Conservation (phyloP, 92 coral and sea anemone genomes). For the Porites evermanni region DNA sequence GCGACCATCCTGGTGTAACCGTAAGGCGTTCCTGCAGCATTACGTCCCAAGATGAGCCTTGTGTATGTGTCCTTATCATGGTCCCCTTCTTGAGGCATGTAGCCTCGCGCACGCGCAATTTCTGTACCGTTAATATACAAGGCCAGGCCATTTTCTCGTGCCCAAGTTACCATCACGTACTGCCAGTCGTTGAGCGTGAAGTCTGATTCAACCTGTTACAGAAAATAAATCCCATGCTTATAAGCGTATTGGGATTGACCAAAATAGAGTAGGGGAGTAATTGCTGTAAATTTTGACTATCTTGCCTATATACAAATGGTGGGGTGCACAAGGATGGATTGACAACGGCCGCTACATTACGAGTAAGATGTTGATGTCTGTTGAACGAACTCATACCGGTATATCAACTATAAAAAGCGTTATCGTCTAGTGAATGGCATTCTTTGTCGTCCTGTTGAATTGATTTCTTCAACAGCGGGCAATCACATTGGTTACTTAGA, state of each 20-base stretch:
- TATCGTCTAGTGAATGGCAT: too few species aligned
- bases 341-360: too few species aligned
- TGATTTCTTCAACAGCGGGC: too few species aligned
- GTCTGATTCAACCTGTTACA: slow-evolving; percentile 84
- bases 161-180: slow-evolving; percentile 90
- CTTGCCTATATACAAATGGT: too few species aligned
- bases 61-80: slow-evolving; percentile 80
- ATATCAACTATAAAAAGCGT: too few species aligned
- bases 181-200: slow-evolving; percentile 81
- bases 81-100: slow-evolving; percentile 85
- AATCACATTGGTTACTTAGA: too few species aligned
- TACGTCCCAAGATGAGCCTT: slow-evolving; percentile 91
- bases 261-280: neutral
- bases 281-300: too few species aligned
- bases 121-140: slow-evolving; percentile 88
- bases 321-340: too few species aligned
- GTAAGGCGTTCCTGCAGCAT: slow-evolving; percentile 90
- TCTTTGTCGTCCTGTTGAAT: too few species aligned
- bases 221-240: neutral
- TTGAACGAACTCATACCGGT: too few species aligned
- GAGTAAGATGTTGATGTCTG: too few species aligned
- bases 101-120: slow-evolving; percentile 79
- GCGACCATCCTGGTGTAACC: slow-evolving; percentile 93
- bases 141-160: slow-evolving; percentile 79
- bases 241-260: neutral